Evolutionary conservation across 2,888 invertebrate species (phyloP), one percentile per base, ranked within the genome.

Genomic region (Cerceris ruficornis): DNA sequence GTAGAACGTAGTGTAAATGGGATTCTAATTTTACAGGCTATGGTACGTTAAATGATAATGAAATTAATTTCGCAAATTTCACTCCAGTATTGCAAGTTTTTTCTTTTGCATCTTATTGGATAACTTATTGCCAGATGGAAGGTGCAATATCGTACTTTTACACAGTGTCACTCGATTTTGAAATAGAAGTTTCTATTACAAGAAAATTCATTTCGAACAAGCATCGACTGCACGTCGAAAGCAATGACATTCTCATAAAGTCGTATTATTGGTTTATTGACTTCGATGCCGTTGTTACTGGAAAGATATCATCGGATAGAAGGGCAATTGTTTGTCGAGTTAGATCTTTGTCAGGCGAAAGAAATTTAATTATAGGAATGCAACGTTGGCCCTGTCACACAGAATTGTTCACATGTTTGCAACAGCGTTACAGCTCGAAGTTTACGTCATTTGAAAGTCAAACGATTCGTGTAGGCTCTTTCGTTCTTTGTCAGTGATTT

Each of bases 181-280:
- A 28, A 28, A 28, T 28, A 28, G 28, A 50, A n/a, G n/a, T 14
- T 41, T 49, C 57, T 64, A 75, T 72, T 72, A 59, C 69, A 54
- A 60, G 73, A 73, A 28, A 73, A 80, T 80, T 70, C 49, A 55
- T 73, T 64, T 28, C n/a, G 52, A 14, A 46, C 46, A 65, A 57
- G 15, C 69, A 61, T 62, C 57, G 11, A 39, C 55, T 61, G 28
- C 42, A 43, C 55, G 71, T 17, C 50, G 46, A 28, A 28, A 54
- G 43, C 49, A 54, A 69, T 62, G 52, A 58, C 72, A 64, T 68
- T 61, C 50, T 70, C 69, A 57, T 82, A 75, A 82, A 82, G 68
- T 75, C 52, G 55, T 52, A 79, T 82, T 79, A 82, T 78, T 61
- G 73, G 73, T 70, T 79, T 82, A 78, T 82, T 59, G 75, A 73